phyloP scores from a whole-genome alignment of 1,140 invertebrate species.

The Pomacea maculata region DNA sequence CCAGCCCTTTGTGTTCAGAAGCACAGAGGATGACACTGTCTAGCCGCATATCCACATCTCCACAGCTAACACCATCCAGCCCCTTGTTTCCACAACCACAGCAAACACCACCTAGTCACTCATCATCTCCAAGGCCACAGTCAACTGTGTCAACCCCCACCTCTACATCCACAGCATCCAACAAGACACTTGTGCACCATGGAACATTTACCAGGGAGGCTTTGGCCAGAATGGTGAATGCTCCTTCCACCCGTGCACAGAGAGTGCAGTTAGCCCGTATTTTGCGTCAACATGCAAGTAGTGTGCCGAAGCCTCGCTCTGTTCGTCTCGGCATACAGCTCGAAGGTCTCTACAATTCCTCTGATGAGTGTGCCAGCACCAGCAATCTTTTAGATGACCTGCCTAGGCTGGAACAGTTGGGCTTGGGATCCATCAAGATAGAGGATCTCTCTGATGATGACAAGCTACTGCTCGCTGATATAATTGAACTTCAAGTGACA shows the following conservation, averaged over 20 bases:
- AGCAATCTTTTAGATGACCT: slow-evolving; percentile 10
- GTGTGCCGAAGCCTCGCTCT: slow-evolving; percentile 27
- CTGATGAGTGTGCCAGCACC: slow-evolving; percentile 27
- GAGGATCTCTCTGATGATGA: slow-evolving; percentile 41
- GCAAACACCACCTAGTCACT: not conserved
- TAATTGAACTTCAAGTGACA: slow-evolving; percentile 30
- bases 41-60: not conserved
- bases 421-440: slow-evolving; percentile 23
- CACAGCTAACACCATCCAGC: not conserved
- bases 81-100: too few species aligned
- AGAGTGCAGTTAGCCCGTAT: slow-evolving; percentile 39
- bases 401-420: slow-evolving; percentile 5
- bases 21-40: not conserved
- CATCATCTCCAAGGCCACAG: too few species aligned
- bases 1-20: too few species aligned
- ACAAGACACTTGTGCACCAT: not conserved
- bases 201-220: slow-evolving; percentile 33
- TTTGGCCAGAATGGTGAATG: slow-evolving; percentile 47
- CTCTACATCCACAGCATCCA: not conserved
- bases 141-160: not conserved
- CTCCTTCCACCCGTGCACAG: slow-evolving; percentile 45
- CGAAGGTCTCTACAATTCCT: slow-evolving; percentile 33
- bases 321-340: slow-evolving; percentile 36
- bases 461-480: slow-evolving; percentile 39
- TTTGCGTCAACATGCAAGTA: slow-evolving; percentile 35